These are phyloP conservation scores for Kradibia gibbosae DNA, from an alignment of 1,140 invertebrate species.

Conservation along the genomic window DNA sequence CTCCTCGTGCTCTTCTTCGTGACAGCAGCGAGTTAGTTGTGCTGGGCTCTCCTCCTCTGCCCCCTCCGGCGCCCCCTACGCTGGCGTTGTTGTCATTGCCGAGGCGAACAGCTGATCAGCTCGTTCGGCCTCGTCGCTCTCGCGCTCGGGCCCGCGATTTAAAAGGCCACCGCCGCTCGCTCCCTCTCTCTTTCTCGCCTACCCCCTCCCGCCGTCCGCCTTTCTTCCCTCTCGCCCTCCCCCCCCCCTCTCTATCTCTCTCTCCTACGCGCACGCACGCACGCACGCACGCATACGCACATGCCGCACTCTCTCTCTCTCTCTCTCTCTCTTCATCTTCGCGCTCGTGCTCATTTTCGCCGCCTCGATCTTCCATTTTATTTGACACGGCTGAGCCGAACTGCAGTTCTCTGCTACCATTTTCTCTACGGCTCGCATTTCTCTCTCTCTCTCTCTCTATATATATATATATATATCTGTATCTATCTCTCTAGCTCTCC, in stretches of 20 bases:
- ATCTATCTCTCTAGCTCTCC: background rate
- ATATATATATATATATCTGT: background rate
- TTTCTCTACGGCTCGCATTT: background rate
- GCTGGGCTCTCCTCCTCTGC: background rate
- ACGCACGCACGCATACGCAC: too few relatives aligned
- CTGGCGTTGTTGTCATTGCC: slow-evolving; percentile 71
- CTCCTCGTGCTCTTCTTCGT: too few relatives aligned
- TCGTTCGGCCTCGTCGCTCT: slow-evolving; percentile 53
- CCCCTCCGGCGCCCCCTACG: slow-evolving; percentile 37
- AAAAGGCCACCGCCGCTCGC: slow-evolving; percentile 1
- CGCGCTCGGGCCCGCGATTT: background rate
- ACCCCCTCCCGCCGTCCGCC: slow-evolving; percentile 40
- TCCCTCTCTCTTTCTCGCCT: slow-evolving; percentile 22
- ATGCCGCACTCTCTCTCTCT: too few relatives aligned
- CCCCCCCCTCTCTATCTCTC: background rate
- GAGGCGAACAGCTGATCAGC: slow-evolving; percentile 71
- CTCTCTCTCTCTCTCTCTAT: slow-evolving; percentile 34
- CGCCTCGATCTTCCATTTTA: background rate
- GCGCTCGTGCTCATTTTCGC: too few relatives aligned
- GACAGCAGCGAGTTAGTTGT: too few relatives aligned
- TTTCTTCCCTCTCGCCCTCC: background rate
- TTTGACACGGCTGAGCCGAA: background rate
- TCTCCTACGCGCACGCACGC: too few relatives aligned
- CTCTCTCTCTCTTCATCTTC: too few relatives aligned
- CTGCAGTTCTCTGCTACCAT: background rate